phyloP scores from a whole-genome alignment of 2,113 vertebrate species.

The Piprites chloris region DNA sequence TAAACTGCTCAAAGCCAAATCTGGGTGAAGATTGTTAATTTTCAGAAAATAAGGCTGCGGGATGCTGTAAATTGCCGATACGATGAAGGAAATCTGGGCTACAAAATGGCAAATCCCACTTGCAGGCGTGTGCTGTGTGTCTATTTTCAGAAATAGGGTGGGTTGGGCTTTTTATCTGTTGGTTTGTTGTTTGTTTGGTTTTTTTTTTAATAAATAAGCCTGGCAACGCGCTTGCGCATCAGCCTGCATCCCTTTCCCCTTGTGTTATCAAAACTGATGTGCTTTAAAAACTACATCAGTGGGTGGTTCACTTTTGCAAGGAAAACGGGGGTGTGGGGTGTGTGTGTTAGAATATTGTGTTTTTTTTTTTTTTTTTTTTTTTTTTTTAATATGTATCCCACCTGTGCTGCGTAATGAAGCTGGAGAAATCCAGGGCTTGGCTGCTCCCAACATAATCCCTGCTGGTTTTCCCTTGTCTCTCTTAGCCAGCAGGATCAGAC shows the following conservation, averaged over 20 bases:
- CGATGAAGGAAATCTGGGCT: neutral
- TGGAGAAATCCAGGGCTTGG: neutral
- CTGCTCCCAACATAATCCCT: neutral
- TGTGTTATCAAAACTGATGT: neutral
- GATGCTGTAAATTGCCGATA: neutral
- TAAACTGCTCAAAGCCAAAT: neutral
- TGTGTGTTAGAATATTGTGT: neutral
- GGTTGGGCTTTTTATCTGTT: neutral
- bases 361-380: too few species aligned
- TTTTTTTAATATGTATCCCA: neutral
- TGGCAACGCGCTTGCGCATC: neutral
- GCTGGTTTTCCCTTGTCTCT: neutral
- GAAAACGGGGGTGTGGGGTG: neutral
- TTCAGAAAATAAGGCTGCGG: fast-evolving
- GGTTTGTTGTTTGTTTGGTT: neutral
- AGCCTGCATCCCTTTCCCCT: neutral
- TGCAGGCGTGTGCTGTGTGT: fast-evolving
- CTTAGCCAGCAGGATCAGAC: neutral
- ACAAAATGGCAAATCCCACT: neutral
- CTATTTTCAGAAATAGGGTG: neutral
- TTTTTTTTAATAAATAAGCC: neutral
- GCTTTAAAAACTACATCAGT: neutral
- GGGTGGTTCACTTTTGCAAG: neutral
- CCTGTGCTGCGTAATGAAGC: neutral
- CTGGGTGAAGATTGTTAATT: neutral